Evolutionary conservation across 1,140 invertebrate genomes (phyloP), one percentile per base, ranked within the genome.

Genomic region (Penaeus vannamei): DNA sequence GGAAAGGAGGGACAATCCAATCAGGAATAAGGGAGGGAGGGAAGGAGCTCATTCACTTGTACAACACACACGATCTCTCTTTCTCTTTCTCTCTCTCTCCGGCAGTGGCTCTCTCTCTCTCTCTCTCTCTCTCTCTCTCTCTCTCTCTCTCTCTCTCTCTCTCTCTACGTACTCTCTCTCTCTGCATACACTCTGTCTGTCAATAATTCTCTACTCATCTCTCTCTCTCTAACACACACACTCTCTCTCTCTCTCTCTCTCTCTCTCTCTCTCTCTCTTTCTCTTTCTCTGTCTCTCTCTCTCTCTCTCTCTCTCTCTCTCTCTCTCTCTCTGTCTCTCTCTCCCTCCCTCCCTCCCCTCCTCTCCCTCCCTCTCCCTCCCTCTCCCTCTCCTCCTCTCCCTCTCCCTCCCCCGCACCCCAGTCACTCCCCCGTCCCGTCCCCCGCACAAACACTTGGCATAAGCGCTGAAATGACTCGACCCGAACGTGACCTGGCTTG

Each of bases 291-390:
- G 20, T 62, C 77, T 80, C 77, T 36, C 82, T 84, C 82, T 62
- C 82, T 84, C 82, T 62, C 82, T 84, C 82, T 62, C 61, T 84
- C 53, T 62, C 59, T 84, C 82, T 26, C 61, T 62, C n/a, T 59
- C 59, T 60, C 23, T n/a, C 29, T 62, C 53, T 59, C 59, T 29
- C 59, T 62, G 53, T 83, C 53, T 23, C 29, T 53, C 60, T 26
- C 29, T 42, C 82, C 61, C 29, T 32, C 20, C 26, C 59, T 84
- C 62, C 60, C 20, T 64, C 26, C n/a, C 60, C 36, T 62, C 23
- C 59, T 32, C n/a, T 26, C 59, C 32, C 36, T 42, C 36, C 4
- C 36, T 2, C 36, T 2, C 36, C 8, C 36, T 7, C 36, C 3
- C 36, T 7, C 36, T 42, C 36, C 4, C 36, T 42, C 3, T 7